phyloP scores from a whole-genome alignment of 2,888 invertebrate species.

The Troides aeacus region DNA sequence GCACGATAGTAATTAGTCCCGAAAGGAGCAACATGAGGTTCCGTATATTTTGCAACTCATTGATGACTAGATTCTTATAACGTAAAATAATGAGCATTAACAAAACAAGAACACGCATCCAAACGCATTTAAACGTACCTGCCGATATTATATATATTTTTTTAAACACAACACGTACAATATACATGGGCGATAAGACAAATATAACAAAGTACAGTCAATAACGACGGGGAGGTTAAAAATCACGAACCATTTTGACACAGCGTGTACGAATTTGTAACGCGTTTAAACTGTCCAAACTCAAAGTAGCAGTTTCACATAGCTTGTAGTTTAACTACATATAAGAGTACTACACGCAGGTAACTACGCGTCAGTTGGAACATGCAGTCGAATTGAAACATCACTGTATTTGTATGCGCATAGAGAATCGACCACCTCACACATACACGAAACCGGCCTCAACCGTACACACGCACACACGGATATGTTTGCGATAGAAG shows the following conservation, averaged over 20 bases:
- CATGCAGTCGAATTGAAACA: conserved; percentile 33
- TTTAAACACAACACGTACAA: conserved; percentile 19
- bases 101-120: conserved; percentile 62
- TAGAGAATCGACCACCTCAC: conserved; percentile 41
- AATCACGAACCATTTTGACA: conserved; percentile 39
- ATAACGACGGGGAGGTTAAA: conserved; percentile 2
- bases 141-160: conserved; percentile 40
- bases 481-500: conserved; percentile 79
- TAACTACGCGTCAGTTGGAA: conserved; percentile 36
- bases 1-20: conserved; percentile 8
- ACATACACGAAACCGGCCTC: conserved; percentile 40
- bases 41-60: conserved; percentile 65
- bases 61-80: conserved; percentile 79
- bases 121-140: conserved; percentile 42
- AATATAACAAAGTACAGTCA: conserved; percentile 7
- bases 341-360: conserved; percentile 42
- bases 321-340: conserved; percentile 49
- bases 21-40: conserved; percentile 34
- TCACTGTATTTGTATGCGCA: conserved; percentile 26
- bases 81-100: conserved; percentile 78
- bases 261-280: conserved; percentile 52
- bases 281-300: conserved; percentile 53
- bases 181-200: conserved; percentile 3
- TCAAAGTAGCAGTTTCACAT: conserved; percentile 63
- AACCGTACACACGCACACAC: conserved; percentile 50